Conservation (phyloP, 2,113 vertebrate species). For the Climacteris rufus region DNA sequence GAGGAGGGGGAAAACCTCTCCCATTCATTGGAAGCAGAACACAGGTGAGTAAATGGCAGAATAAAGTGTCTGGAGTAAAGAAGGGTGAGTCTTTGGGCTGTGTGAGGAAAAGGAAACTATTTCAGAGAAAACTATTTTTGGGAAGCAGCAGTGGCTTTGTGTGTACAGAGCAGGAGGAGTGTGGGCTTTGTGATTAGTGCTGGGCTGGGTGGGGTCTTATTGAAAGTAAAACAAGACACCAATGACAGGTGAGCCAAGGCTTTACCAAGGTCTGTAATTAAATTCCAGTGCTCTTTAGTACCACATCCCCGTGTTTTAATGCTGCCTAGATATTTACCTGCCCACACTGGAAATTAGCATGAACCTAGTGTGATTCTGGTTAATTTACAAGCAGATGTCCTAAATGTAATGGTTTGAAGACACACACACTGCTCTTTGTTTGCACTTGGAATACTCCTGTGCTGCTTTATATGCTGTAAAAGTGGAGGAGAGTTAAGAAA, state of each 20-base stretch:
- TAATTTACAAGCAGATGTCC: neutral
- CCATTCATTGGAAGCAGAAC: constrained; percentile 96
- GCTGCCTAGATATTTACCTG: neutral
- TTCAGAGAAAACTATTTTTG: neutral
- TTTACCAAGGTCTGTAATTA: constrained; percentile 20
- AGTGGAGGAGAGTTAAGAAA: neutral
- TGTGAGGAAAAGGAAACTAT: neutral
- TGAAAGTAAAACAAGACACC: neutral
- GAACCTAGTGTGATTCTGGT: neutral
- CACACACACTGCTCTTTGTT: neutral
- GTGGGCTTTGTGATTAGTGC: neutral
- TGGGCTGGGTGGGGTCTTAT: neutral
- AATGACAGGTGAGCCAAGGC: neutral
- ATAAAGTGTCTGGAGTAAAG: neutral
- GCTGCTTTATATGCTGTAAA: neutral
- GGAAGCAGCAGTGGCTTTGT: neutral
- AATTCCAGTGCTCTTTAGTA: neutral
- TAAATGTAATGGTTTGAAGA: neutral
- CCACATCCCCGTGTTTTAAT: neutral
- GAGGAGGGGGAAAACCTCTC: constrained; percentile 91
- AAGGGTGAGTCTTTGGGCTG: neutral
- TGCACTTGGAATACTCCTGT: neutral
- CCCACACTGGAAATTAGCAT: neutral
- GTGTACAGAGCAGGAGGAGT: neutral
- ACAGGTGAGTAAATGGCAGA: constrained; percentile 77